A percentile compares a stretch with the other conserved stretches of the same genome.
Conservation (phyloP, 2,113 vertebrate genomes). For the Saccopteryx bilineata region DNA sequence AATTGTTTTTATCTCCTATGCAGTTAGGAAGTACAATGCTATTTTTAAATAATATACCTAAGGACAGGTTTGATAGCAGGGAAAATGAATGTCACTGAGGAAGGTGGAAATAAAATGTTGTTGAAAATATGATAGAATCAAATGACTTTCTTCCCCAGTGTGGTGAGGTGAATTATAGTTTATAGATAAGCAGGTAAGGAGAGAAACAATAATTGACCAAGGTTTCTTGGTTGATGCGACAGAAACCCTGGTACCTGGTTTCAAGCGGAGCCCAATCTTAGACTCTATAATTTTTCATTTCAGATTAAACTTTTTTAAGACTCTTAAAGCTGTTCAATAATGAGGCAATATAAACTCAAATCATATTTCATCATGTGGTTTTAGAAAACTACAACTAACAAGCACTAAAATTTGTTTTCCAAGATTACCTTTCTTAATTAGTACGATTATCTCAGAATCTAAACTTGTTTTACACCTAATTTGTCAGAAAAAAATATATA, state of each 20-base stretch:
- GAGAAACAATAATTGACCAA: rapidly evolving
- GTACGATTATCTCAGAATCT: not conserved
- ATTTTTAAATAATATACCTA: not conserved
- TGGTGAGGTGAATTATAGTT: rapidly evolving
- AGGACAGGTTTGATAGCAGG: not conserved
- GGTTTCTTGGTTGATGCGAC: rapidly evolving
- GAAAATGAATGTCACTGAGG: no score
- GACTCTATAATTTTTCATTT: not conserved
- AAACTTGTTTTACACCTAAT: not conserved
- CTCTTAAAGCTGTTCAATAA: not conserved
- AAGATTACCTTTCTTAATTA: not conserved
- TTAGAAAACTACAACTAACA: not conserved
- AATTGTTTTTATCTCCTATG: not conserved
- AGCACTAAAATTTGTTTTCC: not conserved
- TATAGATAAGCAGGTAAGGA: rapidly evolving
- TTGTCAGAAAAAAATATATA: constrained; percentile 19
- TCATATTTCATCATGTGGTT: not conserved
- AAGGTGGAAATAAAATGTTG: not conserved
- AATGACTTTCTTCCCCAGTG: rapidly evolving
- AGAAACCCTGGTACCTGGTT: not conserved
- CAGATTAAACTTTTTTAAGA: not conserved
- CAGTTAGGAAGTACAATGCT: not conserved
- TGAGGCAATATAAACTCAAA: not conserved
- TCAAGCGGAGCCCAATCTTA: not conserved
- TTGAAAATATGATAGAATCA: not conserved